Evolutionary conservation across 2,888 invertebrate genomes (phyloP).

Genomic region (Ischnura elegans): DNA sequence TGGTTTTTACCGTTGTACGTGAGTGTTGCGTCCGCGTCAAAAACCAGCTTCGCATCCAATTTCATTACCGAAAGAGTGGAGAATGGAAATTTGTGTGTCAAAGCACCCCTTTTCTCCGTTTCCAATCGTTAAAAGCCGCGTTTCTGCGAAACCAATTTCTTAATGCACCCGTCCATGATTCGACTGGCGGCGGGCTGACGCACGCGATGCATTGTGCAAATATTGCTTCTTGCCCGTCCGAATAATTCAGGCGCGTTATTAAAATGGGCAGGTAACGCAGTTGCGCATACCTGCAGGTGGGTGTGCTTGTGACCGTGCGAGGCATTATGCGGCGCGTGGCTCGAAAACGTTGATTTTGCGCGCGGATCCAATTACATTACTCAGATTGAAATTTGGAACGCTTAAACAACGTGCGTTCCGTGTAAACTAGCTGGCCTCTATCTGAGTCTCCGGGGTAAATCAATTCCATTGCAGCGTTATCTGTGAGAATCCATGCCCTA

Average conservation of each 20-base stretch:
- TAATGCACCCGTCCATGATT: not conserved
- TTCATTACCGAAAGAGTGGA: not conserved
- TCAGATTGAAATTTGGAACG: not conserved
- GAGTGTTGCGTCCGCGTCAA: not conserved
- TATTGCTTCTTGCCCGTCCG: not conserved
- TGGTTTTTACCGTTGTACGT: not conserved
- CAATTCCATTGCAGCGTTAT: not conserved
- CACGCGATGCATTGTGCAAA: not conserved
- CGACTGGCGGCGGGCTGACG: too few species aligned
- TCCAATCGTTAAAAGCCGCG: not conserved
- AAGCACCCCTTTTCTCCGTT: not conserved
- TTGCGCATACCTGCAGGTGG: too few species aligned
- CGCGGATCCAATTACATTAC: constrained; percentile 26
- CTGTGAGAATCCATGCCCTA: not conserved
- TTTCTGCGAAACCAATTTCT: not conserved
- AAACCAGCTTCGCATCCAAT: not conserved
- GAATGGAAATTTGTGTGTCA: not conserved
- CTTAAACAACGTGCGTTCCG: not conserved
- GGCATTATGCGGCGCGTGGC: not conserved
- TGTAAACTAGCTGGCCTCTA: not conserved
- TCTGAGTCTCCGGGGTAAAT: not conserved
- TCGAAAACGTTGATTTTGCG: constrained; percentile 9
- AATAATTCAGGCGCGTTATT: not conserved
- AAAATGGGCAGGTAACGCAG: constrained; percentile 19
- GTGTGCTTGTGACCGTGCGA: not conserved